Base-by-base conservation (phyloP, 2,888 invertebrate genomes). In the Cordilura impudica region DNA sequence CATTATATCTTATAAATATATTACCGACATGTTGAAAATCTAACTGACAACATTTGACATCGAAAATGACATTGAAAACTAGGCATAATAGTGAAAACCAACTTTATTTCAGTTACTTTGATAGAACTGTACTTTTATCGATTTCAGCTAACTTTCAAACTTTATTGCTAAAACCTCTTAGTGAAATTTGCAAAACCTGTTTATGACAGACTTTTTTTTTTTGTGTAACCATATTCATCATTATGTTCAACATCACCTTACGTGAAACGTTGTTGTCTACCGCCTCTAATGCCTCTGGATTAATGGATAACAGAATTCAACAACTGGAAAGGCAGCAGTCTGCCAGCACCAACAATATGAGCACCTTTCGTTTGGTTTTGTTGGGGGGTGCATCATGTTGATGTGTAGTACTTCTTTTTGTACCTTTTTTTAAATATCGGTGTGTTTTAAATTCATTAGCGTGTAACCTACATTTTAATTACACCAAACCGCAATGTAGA, bases 401-500 rank as follows among this genome's bases (percentile, higher is more conserved):
- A 26, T 23, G 19, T 39, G 45, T 53, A 26, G 35, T 35, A 31
- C n/a, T 73, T 63, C 54, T 43, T 56, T 56, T 21, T 56, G 18
- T 51, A 26, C 16, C 31, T 29, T 65, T 19, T 67, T 61, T 61
- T 47, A 7, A 19, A 29, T 29, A 12, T 74, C 70, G 39, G 60
- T 70, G 58, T 70, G 73, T 70, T 74, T 78, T 74, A 70, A 78
- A 71, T 78, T 78, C 78, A 78, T 74, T 74, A 78, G 74, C 74
- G 78, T 74, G 66, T 78, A 78, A 78, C 78, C 78, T 66, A 78
- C 69, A 78, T 78, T 78, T 78, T 74, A 71, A 78, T 78, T 74
- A 78, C 67, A 61, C 60, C 63, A 54, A 70, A 70, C 65, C 51
- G 49, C 65, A 65, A 56, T 26, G 43, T 67, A 56, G 19, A 14